Base-by-base conservation (phyloP, 2,888 invertebrate genomes). In the Mimas tiliae region DNA sequence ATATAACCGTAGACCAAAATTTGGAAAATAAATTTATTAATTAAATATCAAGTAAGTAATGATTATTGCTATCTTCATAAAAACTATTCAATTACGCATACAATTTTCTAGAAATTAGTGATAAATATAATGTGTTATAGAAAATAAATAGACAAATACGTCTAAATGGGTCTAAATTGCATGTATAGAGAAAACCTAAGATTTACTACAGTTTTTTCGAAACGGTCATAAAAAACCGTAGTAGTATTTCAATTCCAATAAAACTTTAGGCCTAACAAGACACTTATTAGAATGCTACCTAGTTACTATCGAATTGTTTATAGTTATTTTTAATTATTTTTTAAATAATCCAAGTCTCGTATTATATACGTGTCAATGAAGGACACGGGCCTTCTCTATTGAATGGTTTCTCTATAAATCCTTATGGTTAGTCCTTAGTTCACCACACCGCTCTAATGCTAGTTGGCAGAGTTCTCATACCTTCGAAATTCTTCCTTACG, bases 211-310 rank as follows among this genome's bases (percentile, higher is more conserved):
- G 9, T 14, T n/a, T 9, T n/a, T 34, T 33, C 14, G 14, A 33
- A 33, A 34, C 1, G 12, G 7, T 33, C 27, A 6, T 19, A 42
- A 42, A n/a, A 19, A 38, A 19, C 6, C 12, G 38, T 12, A 42
- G 19, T 1, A 53, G 21, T 42, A 65, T 55, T 64, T n/a, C 19
- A 65, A 63, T 38, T 62, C 21, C 16, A 19, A 14, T 19, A 19
- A 42, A 38, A 38, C n/a, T 73, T 72, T 82, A 80, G 83, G 84
- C 82, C 83, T 84, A 84, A 80, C 74, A 82, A 80, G 82, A 83
- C 64, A 66, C 82, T 74, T 55, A 76, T 77, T 73, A 68, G 80
- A 78, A 69, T 58, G 9, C 38, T n/a, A n/a, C 16, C 16, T 42
- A 58, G 7, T 58, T 19, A 42, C 16, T 42, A 45, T 27, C 27